These are phyloP conservation scores for Neolamprologus variostigma DNA, from an alignment of 2,113 vertebrate genomes.

Conservation along the genomic window DNA sequence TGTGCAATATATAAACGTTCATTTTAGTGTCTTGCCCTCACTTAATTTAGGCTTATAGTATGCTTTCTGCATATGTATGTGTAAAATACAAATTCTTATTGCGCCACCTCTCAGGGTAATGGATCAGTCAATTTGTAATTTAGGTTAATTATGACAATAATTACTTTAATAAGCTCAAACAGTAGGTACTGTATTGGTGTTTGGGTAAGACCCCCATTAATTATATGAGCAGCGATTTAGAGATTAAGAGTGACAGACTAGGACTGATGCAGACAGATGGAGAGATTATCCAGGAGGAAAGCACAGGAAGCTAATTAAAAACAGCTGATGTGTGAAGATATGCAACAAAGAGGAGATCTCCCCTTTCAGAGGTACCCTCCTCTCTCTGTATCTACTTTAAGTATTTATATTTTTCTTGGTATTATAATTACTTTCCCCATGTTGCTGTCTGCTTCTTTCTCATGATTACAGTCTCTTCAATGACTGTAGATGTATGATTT, in stretches of 20 bases:
- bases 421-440: neutral
- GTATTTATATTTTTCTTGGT: neutral
- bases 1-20: neutral
- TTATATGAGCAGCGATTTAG: neutral
- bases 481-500: neutral
- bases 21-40: neutral
- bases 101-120: neutral
- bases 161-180: neutral
- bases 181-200: neutral
- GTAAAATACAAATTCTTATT: neutral
- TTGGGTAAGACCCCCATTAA: neutral
- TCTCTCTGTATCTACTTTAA: neutral
- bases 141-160: neutral
- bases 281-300: constrained; percentile 11
- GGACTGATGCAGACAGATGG: constrained; percentile 18
- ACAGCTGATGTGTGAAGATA: neutral
- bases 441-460: neutral
- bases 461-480: neutral
- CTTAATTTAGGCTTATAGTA: neutral
- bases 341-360: neutral
- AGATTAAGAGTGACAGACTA: neutral
- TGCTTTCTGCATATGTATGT: neutral
- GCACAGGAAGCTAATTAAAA: constrained; percentile 10
- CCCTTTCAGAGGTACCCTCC: neutral
- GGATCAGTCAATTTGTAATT: neutral